Conservation (phyloP, 2,888 invertebrate genomes). For the Oxyscelio sp. region DNA sequence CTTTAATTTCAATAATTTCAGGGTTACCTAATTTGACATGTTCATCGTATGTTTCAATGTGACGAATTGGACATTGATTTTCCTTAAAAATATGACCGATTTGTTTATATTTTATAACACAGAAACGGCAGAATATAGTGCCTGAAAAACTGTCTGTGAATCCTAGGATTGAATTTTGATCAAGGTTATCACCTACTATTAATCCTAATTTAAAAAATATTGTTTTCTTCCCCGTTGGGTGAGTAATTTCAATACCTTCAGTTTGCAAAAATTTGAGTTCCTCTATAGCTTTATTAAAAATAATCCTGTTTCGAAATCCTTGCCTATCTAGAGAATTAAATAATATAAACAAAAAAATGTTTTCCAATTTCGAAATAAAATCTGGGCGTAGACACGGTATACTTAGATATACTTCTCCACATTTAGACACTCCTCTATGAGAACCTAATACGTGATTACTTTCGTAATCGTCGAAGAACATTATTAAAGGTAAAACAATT, state of each 20-base stretch:
- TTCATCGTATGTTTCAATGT: too few relatives aligned
- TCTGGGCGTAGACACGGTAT: constrained; percentile 45
- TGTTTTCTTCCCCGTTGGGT: constrained; percentile 1
- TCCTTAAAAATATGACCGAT: too few relatives aligned
- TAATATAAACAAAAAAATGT: constrained; percentile 63
- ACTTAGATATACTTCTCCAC: constrained; percentile 22
- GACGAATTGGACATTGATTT: too few relatives aligned
- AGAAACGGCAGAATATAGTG: too few relatives aligned
- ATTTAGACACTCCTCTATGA: too few relatives aligned
- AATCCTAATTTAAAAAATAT: constrained; percentile 68
- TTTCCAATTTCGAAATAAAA: constrained; percentile 53
- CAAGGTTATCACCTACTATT: constrained; percentile 61
- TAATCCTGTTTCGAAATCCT: constrained; percentile 56
- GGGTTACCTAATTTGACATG: too few relatives aligned
- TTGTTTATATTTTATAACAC: too few relatives aligned
- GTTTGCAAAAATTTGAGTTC: constrained; percentile 68
- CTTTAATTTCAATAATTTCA: too few relatives aligned
- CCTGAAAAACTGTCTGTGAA: too few relatives aligned
- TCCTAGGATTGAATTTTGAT: too few relatives aligned
- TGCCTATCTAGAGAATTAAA: constrained; percentile 71
- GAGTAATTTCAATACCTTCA: constrained; percentile 55
- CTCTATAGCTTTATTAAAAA: constrained; percentile 69
- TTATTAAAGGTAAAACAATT: background rate
- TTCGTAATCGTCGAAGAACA: background rate
- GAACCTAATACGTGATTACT: too few relatives aligned